phyloP scores from a whole-genome alignment of 2,888 invertebrate species.

The Caenorhabditis sp. region DNA sequence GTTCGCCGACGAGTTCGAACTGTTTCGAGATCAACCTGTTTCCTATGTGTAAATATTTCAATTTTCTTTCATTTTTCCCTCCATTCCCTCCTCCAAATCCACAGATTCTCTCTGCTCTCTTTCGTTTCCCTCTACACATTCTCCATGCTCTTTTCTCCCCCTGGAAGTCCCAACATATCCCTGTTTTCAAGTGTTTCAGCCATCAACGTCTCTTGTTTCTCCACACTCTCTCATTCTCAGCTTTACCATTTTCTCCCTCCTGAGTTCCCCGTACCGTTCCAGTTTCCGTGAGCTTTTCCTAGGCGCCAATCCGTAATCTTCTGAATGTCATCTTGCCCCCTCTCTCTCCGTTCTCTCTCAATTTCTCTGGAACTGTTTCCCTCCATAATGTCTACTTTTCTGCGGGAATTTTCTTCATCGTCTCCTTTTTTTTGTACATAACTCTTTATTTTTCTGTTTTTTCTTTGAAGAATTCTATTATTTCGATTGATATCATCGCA shows the following conservation, averaged over 20 bases:
- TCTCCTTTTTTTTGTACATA: slow-evolving; percentile 35
- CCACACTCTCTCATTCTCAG: slow-evolving; percentile 15
- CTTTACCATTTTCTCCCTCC: slow-evolving; percentile 36
- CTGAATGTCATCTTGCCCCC: slow-evolving; percentile 7
- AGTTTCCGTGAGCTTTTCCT: slow-evolving; percentile 33
- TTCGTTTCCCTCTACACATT: not conserved
- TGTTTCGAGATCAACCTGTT: slow-evolving; percentile 63
- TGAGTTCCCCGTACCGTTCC: slow-evolving; percentile 2
- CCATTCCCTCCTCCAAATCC: not conserved
- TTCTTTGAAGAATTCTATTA: slow-evolving; percentile 35
- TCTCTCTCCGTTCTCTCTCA: no score
- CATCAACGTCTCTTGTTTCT: not conserved
- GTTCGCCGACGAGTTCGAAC: slow-evolving; percentile 61
- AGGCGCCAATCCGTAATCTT: slow-evolving; percentile 44
- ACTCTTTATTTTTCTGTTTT: slow-evolving; percentile 13
- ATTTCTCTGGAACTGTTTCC: slow-evolving; percentile 32
- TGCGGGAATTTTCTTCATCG: slow-evolving; percentile 55
- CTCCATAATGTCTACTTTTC: slow-evolving; percentile 23
- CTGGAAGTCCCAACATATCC: slow-evolving; percentile 47
- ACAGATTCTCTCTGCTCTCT: not conserved
- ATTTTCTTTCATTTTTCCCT: not conserved
- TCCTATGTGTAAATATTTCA: slow-evolving; percentile 56
- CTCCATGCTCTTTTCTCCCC: no score
- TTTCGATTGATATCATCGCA: slow-evolving; percentile 21
- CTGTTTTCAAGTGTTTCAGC: no score